These are phyloP conservation scores for Pterobdella sp. DNA, from an alignment of 2,888 invertebrate genomes.

Conservation along the genomic window DNA sequence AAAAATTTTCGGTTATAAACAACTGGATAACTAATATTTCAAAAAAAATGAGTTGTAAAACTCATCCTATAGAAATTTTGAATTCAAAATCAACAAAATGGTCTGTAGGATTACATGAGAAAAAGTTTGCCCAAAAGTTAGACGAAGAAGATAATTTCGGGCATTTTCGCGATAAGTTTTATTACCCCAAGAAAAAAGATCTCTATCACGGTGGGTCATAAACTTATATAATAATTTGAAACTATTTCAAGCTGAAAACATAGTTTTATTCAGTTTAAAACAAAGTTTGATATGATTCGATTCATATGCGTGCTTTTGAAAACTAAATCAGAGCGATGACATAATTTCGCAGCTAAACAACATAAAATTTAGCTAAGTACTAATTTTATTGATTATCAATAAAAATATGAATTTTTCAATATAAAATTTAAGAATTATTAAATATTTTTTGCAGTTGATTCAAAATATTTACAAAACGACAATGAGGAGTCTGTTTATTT, in stretches of 20 bases:
- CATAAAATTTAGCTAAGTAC: too few relatives aligned
- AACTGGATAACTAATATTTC: too few relatives aligned
- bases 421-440: too few relatives aligned
- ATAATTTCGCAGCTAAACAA: too few relatives aligned
- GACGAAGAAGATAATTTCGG: conserved; percentile 45
- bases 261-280: too few relatives aligned
- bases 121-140: conserved; percentile 22
- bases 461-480: conserved; percentile 10
- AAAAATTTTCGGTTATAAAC: too few relatives aligned
- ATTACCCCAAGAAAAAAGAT: conserved; percentile 51
- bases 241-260: too few relatives aligned
- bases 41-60: neutral
- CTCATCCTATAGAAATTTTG: conserved; percentile 19
- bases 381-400: neutral
- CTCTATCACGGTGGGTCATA: conserved; percentile 47
- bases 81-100: conserved; percentile 19
- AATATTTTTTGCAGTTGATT: conserved; percentile 32
- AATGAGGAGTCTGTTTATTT: conserved; percentile 55
- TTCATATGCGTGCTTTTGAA: too few relatives aligned
- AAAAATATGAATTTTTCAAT: too few relatives aligned
- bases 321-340: too few relatives aligned
- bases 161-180: conserved; percentile 48
- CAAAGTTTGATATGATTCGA: too few relatives aligned
- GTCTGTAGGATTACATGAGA: conserved; percentile 1
- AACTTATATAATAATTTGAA: neutral